A percentile compares a stretch with the other conserved stretches of the same genome.
Conservation (phyloP, 1,140 invertebrate species). For the Adelges cooleyi region DNA sequence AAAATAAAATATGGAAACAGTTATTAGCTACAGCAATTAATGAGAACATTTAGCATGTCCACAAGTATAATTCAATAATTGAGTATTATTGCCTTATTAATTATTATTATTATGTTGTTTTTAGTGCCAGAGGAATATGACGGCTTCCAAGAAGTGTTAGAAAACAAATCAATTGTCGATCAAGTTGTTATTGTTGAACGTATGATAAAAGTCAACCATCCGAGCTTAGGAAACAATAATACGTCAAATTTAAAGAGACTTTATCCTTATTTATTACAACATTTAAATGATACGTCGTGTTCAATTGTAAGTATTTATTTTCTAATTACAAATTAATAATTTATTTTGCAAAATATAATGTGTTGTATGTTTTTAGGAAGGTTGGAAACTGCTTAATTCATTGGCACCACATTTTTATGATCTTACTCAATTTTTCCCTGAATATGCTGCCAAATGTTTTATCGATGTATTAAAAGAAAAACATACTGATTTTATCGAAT, state of each 20-base stretch:
- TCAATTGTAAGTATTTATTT: constrained; percentile 7
- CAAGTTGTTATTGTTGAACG: constrained; percentile 62
- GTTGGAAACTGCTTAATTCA: constrained; percentile 37
- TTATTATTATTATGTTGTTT: too few relatives aligned
- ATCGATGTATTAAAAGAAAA: constrained; percentile 62
- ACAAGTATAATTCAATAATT: too few relatives aligned
- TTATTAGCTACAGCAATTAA: too few relatives aligned
- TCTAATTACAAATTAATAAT: too few relatives aligned
- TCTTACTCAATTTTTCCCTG: constrained; percentile 55
- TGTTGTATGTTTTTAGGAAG: constrained; percentile 33
- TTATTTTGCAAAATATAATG: too few relatives aligned
- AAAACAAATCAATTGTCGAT: constrained; percentile 47
- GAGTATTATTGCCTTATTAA: too few relatives aligned
- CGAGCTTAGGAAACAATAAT: constrained; percentile 59
- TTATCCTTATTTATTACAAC: constrained; percentile 61
- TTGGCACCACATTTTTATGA: constrained; percentile 60
- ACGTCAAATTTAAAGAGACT: constrained; percentile 61
- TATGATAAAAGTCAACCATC: constrained; percentile 76
- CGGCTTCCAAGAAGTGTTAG: constrained; percentile 51
- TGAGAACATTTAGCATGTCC: too few relatives aligned
- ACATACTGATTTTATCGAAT: constrained; percentile 38
- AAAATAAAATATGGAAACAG: too few relatives aligned
- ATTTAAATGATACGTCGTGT: constrained; percentile 49
- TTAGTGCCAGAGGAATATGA: constrained; percentile 53
- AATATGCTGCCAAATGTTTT: constrained; percentile 51